Evolutionary conservation across 2,888 invertebrate genomes (phyloP).

Genomic region (Leucophenga montana): DNA sequence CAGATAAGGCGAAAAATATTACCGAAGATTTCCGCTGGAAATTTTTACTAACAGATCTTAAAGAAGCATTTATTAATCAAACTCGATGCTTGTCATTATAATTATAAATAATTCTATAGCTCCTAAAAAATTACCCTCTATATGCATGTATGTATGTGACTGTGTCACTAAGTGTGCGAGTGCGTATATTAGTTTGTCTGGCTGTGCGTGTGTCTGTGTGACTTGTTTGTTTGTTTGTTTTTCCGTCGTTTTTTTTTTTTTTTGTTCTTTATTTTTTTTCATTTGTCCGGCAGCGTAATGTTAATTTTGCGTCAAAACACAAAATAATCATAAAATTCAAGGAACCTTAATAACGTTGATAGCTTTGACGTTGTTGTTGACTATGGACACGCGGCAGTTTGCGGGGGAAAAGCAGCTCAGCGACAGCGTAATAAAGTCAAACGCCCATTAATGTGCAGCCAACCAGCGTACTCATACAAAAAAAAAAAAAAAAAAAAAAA

Average conservation of each 20-base stretch:
- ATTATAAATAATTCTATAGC: not conserved
- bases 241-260: too few species aligned
- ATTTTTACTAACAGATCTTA: too few species aligned
- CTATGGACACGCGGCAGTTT: not conserved
- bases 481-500: too few species aligned
- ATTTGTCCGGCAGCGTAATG: constrained; percentile 19
- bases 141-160: too few species aligned
- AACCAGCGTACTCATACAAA: not conserved
- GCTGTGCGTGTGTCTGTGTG: not conserved
- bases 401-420: not conserved
- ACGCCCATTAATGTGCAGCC: constrained; percentile 10
- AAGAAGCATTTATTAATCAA: too few species aligned
- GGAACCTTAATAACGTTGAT: constrained; percentile 1
- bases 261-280: too few species aligned
- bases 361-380: not conserved
- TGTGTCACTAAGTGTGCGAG: not conserved
- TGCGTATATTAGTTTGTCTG: not conserved
- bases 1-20: too few species aligned
- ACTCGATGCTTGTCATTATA: too few species aligned
- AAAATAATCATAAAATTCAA: constrained; percentile 22
- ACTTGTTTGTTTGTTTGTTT: constrained; percentile 7
- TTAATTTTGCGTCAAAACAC: constrained; percentile 25
- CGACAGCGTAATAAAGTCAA: constrained; percentile 11
- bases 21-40: too few species aligned
- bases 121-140: not conserved